Evolutionary conservation across 2,797 vertebrate species (phyloP).

Genomic region (Valencia hispanica): DNA sequence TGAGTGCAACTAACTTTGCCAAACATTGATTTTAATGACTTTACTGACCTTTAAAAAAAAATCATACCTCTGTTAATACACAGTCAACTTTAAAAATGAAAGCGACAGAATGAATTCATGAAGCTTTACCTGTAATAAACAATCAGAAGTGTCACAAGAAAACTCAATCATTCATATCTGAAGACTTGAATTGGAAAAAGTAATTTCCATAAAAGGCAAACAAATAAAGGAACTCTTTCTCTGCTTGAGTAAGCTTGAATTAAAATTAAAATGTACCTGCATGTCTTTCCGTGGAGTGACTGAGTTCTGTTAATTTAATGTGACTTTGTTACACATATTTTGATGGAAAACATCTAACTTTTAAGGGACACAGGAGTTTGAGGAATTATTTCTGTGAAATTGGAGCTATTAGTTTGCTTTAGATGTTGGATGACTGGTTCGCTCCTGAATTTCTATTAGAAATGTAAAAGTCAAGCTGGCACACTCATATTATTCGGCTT

Average conservation of each 20-base stretch:
- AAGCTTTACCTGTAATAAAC: slow-evolving; percentile 5
- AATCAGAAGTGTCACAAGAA: slow-evolving; percentile 10
- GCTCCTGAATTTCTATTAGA: slow-evolving; percentile 61
- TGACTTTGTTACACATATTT: slow-evolving; percentile 2
- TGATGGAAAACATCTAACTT: slow-evolving; percentile 18
- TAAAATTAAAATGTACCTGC: slow-evolving; percentile 9
- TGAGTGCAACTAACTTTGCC: slow-evolving; percentile 18
- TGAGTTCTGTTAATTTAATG: slow-evolving; percentile 18
- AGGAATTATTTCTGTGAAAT: slow-evolving; percentile 48
- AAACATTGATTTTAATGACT: neutral
- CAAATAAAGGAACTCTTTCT: slow-evolving; percentile 21
- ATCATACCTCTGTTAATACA: slow-evolving; percentile 10
- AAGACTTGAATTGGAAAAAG: slow-evolving; percentile 8
- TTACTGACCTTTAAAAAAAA: slow-evolving; percentile 25
- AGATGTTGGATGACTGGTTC: slow-evolving; percentile 51
- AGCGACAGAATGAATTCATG: slow-evolving; percentile 18
- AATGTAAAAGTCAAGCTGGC: slow-evolving; percentile 59
- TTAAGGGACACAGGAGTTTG: slow-evolving; percentile 33
- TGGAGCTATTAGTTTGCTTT: slow-evolving; percentile 49
- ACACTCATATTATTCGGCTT: slow-evolving; percentile 42
- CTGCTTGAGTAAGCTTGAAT: slow-evolving; percentile 3
- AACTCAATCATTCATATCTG: neutral
- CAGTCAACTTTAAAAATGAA: slow-evolving; percentile 4
- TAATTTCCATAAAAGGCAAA: slow-evolving; percentile 23
- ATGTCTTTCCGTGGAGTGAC: slow-evolving; percentile 6